A percentile compares a stretch with the other conserved stretches of the same genome.
Evolutionary conservation across 2,797 vertebrate genomes (phyloP).

Genomic region (Danio albolineatus): DNA sequence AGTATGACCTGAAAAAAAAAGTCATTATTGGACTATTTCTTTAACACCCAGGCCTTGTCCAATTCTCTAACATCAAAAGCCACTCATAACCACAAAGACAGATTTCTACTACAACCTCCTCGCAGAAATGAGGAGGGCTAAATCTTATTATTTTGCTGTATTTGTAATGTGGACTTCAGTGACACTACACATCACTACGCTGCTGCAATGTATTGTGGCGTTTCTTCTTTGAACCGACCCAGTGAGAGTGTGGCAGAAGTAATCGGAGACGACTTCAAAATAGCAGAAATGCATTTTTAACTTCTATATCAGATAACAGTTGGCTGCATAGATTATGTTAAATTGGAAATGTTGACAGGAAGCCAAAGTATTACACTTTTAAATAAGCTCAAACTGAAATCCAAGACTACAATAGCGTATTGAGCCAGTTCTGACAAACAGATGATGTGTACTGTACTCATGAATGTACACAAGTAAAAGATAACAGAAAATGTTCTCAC

Average conservation of each 20-base stretch:
- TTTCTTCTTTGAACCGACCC: conserved; percentile 21
- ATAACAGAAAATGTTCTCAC: conserved; percentile 1
- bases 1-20: not conserved
- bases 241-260: conserved; percentile 29
- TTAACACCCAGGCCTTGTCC: not conserved
- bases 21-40: not conserved
- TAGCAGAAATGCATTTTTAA: conserved; percentile 69
- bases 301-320: conserved; percentile 75
- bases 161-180: conserved; percentile 8
- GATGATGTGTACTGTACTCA: conserved; percentile 45
- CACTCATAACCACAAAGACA: not conserved
- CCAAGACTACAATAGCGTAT: conserved; percentile 55
- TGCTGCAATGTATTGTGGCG: conserved; percentile 11
- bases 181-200: conserved; percentile 5
- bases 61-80: not conserved
- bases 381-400: conserved; percentile 59
- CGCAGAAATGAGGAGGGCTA: conserved; percentile 14
- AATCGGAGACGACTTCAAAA: conserved; percentile 62
- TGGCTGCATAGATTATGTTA: conserved; percentile 80
- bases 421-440: conserved; percentile 49
- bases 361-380: conserved; percentile 74
- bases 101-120: not conserved
- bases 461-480: conserved; percentile 21
- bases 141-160: conserved; percentile 14
- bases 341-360: conserved; percentile 76